Evolutionary conservation across 1,140 invertebrate species (phyloP), one percentile per base, ranked within the genome.

Genomic region (Sinella curviseta): DNA sequence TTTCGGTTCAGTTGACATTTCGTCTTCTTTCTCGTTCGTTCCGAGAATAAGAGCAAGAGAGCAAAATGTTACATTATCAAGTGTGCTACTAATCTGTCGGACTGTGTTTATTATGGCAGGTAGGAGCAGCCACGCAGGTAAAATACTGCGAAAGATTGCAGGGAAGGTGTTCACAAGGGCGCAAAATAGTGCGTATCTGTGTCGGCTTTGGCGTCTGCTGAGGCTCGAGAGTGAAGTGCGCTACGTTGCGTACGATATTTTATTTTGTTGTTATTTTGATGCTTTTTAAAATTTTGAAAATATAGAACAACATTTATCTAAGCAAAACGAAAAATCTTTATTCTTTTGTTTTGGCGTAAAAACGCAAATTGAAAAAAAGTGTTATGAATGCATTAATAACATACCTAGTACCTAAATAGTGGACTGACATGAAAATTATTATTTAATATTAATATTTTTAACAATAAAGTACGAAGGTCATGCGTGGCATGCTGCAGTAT

Each of bases 1-100:
- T 70, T 70, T 33, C 65, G 65, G 65, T 70, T 70, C 65, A 70
- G 65, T 70, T 70, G 65, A 14, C 65, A n/a, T 33, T 70, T 70
- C 30, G 24, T 24, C 65, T 65, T 65, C 57, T 65, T 26, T 65
- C 26, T 65, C 26, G 16, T 65, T 65, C 57, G 24, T 12, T 48
- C 39, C 39, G 39, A 12, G 39, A 48, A 48, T 12, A 48, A 48
- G 57, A 60, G 24, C 12, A 60, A n/a, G 24, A 60, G 57, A 17
- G 57, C 24, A 60, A 60, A 60, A 26, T 60, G 57, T 26, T 4
- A 26, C 24, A 60, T 60, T 14, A 17, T 12, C 24, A 60, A 26
- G 14, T 60, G 24, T 60, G 57, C 14, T 60, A 60, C 24, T 60
- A n/a, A 12, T 60, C 3, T 48, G 20, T 48, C 39, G 8, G 39